phyloP scores from a whole-genome alignment of 2,797 vertebrate genomes.

The Sebastolobus altivelis region DNA sequence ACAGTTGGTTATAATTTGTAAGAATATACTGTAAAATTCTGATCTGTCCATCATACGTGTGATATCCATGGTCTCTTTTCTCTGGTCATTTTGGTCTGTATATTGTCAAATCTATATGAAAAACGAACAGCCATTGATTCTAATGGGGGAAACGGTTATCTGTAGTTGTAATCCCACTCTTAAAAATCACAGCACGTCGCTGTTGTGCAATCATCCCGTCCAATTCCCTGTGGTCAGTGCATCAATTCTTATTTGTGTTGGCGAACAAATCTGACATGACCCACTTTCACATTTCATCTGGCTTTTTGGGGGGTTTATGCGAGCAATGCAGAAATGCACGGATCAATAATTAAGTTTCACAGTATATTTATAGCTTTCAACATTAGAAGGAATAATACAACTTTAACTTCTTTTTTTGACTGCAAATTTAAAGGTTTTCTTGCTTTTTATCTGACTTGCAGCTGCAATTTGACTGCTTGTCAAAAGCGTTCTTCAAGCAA shows the following conservation, averaged over 20 bases:
- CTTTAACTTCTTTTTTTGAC: neutral
- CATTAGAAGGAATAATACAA: neutral
- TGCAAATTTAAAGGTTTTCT: neutral
- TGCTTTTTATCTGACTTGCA: neutral
- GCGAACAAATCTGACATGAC: constrained; percentile 61
- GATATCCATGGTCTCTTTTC: neutral
- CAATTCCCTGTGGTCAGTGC: constrained; percentile 34
- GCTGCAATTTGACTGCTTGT: constrained; percentile 12
- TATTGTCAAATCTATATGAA: constrained; percentile 9
- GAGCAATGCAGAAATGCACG: constrained; percentile 16
- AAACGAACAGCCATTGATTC: constrained; percentile 6
- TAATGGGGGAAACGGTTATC: neutral
- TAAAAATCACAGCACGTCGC: constrained; percentile 34
- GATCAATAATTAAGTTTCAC: constrained; percentile 51
- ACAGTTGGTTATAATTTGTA: neutral
- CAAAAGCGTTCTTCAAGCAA: constrained; percentile 11
- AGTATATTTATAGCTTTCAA: constrained; percentile 19
- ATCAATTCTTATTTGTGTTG: constrained; percentile 55
- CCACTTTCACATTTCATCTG: constrained; percentile 55
- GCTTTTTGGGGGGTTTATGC: constrained; percentile 21
- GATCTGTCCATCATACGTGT: neutral
- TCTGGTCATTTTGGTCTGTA: constrained; percentile 23
- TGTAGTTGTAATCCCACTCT: constrained; percentile 28
- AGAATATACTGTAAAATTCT: neutral
- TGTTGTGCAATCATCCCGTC: constrained; percentile 30